Conservation (phyloP, 2,888 invertebrate genomes). For the Choristoneura rosaceana region DNA sequence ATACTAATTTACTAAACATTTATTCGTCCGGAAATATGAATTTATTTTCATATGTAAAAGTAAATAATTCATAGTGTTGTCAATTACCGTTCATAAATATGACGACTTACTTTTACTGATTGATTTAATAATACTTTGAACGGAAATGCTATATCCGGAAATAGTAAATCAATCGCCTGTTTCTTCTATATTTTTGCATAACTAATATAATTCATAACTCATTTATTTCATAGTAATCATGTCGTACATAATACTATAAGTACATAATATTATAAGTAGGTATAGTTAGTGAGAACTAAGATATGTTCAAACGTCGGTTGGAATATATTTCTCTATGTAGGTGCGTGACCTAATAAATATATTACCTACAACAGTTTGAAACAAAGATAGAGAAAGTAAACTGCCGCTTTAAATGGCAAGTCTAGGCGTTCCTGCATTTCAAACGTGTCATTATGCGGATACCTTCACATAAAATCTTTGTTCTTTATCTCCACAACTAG, state of each 20-base stretch:
- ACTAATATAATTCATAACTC: background rate
- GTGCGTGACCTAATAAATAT: background rate
- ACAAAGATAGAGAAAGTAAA: background rate
- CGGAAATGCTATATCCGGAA: slow-evolving; percentile 3
- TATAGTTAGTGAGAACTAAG: background rate
- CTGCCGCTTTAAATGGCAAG: background rate
- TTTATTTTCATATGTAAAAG: too few species aligned
- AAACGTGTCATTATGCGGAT: background rate
- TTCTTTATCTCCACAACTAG: background rate
- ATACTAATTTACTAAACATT: too few species aligned
- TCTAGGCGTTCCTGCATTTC: background rate
- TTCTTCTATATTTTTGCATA: background rate
- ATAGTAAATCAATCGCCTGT: background rate
- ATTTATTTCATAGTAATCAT: too few species aligned
- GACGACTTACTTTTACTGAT: background rate
- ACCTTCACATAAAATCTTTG: background rate
- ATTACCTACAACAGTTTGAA: background rate
- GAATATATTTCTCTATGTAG: background rate
- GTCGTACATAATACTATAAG: too few species aligned
- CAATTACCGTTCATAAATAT: background rate
- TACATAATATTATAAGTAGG: too few species aligned
- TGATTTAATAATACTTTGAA: background rate
- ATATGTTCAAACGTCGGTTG: too few species aligned
- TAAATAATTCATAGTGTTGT: background rate
- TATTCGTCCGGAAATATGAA: too few species aligned